Percentiles rank a stretch among this genome's conserved stretches.
These are phyloP conservation scores for Pseudorhombus dupliciocellatus DNA, from an alignment of 2,113 vertebrate genomes.

Conservation along the genomic window DNA sequence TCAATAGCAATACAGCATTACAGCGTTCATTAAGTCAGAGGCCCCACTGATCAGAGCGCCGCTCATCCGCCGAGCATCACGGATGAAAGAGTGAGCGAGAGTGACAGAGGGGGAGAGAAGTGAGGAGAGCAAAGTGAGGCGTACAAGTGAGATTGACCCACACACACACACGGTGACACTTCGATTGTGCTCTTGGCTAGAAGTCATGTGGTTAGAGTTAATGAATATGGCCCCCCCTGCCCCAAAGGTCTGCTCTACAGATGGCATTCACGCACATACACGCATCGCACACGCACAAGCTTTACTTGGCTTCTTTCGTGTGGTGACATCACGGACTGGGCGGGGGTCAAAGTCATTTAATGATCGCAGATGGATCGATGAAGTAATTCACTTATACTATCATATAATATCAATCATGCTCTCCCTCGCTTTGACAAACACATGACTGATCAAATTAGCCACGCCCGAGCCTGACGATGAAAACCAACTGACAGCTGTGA, in stretches of 20 bases:
- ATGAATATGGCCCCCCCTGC: constrained; percentile 62
- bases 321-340: background rate
- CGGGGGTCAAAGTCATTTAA: background rate
- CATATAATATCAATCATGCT: background rate
- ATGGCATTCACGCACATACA: constrained; percentile 46
- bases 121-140: constrained; percentile 14
- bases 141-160: constrained; percentile 35
- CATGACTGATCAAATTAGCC: background rate
- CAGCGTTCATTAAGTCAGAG: constrained; percentile 64
- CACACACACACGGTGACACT: constrained; percentile 18
- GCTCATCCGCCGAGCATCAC: constrained; percentile 43
- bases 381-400: background rate
- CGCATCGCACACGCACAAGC: background rate
- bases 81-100: constrained; percentile 23
- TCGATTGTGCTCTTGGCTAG: constrained; percentile 22
- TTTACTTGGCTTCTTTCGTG: background rate
- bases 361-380: background rate
- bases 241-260: constrained; percentile 61
- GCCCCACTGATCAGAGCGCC: constrained; percentile 53
- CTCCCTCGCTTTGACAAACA: background rate
- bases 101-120: constrained; percentile 1
- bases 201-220: constrained; percentile 71
- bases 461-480: background rate
- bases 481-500: background rate
- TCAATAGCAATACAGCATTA: constrained; percentile 69